phyloP scores from a whole-genome alignment of 1,140 invertebrate genomes.

The Zophobas atratus region DNA sequence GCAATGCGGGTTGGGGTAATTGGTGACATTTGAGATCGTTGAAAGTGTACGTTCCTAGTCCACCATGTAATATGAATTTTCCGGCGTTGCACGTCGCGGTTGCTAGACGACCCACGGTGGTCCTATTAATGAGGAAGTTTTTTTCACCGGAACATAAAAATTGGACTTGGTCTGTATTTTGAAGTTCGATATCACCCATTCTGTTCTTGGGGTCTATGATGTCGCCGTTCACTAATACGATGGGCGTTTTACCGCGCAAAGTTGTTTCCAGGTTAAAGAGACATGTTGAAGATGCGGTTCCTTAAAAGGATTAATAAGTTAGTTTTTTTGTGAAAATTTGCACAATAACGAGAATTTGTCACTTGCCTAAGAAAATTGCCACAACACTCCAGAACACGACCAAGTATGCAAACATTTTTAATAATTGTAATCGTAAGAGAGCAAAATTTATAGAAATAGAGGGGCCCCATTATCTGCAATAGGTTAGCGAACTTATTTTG shows the following conservation, averaged over 20 bases:
- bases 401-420: too few relatives aligned
- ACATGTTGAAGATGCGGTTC: background rate
- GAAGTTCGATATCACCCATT: background rate
- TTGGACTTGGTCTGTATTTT: background rate
- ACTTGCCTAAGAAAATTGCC: too few relatives aligned
- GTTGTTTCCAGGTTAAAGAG: background rate
- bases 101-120: background rate
- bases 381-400: too few relatives aligned
- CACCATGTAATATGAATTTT: background rate
- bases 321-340: too few relatives aligned
- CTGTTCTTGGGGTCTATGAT: slow-evolving; percentile 1
- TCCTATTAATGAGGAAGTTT: slow-evolving; percentile 5
- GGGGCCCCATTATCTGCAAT: too few relatives aligned
- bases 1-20: background rate
- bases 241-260: background rate
- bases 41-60: too few relatives aligned
- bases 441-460: too few relatives aligned
- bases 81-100: background rate
- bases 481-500: too few relatives aligned
- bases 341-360: background rate
- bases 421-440: too few relatives aligned
- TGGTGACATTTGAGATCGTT: background rate
- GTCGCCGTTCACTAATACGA: background rate
- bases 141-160: slow-evolving; percentile 8
- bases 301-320: background rate